These are phyloP conservation scores for Orius insidiosus DNA, from an alignment of 1,140 invertebrate species.

Conservation along the genomic window DNA sequence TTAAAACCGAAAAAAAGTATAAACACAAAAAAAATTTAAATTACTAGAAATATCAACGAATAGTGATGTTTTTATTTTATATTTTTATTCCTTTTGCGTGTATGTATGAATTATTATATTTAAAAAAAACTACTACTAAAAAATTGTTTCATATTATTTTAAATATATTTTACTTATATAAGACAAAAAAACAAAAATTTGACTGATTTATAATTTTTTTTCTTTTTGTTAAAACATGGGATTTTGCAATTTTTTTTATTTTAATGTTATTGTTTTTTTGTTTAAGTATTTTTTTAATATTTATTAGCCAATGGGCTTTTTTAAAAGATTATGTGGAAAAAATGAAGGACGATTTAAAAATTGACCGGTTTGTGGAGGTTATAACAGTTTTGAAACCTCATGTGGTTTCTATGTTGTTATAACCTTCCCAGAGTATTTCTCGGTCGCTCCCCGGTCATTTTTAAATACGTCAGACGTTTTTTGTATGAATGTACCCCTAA, in stretches of 20 bases:
- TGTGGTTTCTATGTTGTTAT: neutral
- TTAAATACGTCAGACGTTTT: neutral
- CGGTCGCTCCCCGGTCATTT: neutral
- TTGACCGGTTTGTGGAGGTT: no score
- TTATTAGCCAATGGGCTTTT: slow-evolving; percentile 7
- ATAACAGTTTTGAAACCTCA: no score
- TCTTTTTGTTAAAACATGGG: slow-evolving; percentile 4
- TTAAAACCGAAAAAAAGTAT: neutral
- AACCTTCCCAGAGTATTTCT: neutral
- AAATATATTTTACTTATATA: slow-evolving; percentile 3
- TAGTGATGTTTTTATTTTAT: slow-evolving; percentile 2
- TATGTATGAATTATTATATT: neutral
- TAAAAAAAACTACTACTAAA: neutral
- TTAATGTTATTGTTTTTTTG: slow-evolving; percentile 12
- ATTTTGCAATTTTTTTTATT: slow-evolving; percentile 11
- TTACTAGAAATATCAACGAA: slow-evolving; percentile 5
- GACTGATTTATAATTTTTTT: slow-evolving; percentile 12
- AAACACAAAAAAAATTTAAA: no score
- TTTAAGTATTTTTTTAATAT: slow-evolving; percentile 11
- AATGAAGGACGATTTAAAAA: no score
- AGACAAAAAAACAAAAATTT: slow-evolving; percentile 1
- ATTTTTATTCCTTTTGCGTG: slow-evolving; percentile 1
- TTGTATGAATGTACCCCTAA: no score
- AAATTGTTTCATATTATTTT: neutral
- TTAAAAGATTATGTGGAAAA: no score